These are phyloP conservation scores for Cephalopterus ornatus DNA, from an alignment of 2,113 vertebrate species.

Conservation along the genomic window DNA sequence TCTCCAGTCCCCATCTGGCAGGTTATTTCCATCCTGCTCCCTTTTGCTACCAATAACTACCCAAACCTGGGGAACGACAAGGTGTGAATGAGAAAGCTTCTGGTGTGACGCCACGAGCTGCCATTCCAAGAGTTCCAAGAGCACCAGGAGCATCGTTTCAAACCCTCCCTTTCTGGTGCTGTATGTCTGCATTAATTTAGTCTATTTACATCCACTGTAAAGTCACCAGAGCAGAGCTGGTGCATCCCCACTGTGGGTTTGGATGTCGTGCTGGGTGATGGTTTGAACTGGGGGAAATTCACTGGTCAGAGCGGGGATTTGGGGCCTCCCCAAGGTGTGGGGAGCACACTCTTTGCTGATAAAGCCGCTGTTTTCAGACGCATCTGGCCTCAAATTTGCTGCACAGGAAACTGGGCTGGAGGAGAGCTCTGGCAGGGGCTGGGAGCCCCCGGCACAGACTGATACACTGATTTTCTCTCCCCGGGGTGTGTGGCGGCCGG, in stretches of 20 bases:
- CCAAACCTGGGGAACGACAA: neutral
- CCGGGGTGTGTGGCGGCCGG: neutral
- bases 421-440: accelerated
- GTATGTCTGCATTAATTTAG: neutral
- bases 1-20: neutral
- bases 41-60: neutral
- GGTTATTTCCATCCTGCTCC: neutral
- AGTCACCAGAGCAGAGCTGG: neutral
- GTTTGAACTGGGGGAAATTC: neutral
- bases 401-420: neutral
- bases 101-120: neutral
- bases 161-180: neutral
- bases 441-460: accelerated
- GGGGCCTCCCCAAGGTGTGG: accelerated
- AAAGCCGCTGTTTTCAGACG: neutral
- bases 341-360: neutral
- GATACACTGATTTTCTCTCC: accelerated
- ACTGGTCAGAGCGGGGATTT: accelerated
- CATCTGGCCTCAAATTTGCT: accelerated
- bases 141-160: neutral
- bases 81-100: neutral
- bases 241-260: neutral
- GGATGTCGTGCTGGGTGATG: neutral
- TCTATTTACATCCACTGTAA: neutral
- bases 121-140: neutral